phyloP scores from a whole-genome alignment of 2,797 vertebrate genomes.

The Megalops cyprinoides region DNA sequence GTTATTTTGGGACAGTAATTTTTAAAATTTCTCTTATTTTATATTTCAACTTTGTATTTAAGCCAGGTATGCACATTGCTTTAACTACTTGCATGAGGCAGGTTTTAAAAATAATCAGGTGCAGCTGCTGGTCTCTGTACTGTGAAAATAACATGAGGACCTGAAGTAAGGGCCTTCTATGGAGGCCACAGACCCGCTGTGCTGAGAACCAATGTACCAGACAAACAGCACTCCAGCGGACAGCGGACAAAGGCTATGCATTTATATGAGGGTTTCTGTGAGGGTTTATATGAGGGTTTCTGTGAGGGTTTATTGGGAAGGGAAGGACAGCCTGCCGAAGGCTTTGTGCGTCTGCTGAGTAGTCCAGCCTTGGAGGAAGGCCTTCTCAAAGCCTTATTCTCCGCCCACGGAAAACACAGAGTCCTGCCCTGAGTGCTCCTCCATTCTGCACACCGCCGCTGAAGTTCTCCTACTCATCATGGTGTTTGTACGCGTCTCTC shows the following conservation, averaged over 20 bases:
- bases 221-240: conserved; percentile 6
- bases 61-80: not conserved
- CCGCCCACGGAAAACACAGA: not conserved
- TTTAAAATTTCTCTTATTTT: no score
- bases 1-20: no score
- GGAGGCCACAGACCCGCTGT: not conserved
- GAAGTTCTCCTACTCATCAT: not conserved
- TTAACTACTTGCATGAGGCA: not conserved
- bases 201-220: not conserved
- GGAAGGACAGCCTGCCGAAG: not conserved
- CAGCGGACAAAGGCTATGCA: conserved; percentile 39
- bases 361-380: not conserved
- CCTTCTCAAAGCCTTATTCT: not conserved
- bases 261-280: conserved; percentile 47
- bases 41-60: no score
- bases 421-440: not conserved
- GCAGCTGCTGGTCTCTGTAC: not conserved
- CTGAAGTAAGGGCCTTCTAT: not conserved
- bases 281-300: no score
- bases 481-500: no score
- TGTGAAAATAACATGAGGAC: no score
- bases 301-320: no score
- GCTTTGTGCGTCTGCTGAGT: not conserved
- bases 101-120: not conserved
- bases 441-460: not conserved